phyloP scores from a whole-genome alignment of 2,797 vertebrate species.

The Merluccius polli region DNA sequence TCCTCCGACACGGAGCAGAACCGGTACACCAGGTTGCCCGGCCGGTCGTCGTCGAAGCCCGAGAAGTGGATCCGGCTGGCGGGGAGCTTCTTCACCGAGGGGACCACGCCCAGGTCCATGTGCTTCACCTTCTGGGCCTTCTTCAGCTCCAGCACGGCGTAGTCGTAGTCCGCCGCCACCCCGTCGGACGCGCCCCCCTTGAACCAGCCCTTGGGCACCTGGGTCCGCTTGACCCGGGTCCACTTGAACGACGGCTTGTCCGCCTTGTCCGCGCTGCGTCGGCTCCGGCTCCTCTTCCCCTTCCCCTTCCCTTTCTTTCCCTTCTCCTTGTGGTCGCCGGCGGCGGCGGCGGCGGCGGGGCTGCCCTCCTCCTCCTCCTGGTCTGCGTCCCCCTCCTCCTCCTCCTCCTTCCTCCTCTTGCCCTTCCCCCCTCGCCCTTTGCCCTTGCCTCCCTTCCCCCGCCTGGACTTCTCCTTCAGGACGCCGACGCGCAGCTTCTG shows the following conservation, averaged over 20 bases:
- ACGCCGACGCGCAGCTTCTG: conserved; percentile 88
- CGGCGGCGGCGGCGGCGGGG: too few relatives aligned
- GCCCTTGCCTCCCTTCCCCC: conserved; percentile 61
- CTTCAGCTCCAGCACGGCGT: conserved; percentile 91
- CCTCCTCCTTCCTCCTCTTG: conserved; percentile 61
- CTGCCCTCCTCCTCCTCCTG: conserved; percentile 39
- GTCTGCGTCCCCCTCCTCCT: neutral
- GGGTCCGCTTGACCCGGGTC: conserved; percentile 90
- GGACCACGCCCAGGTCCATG: conserved; percentile 93
- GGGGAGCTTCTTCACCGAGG: conserved; percentile 82
- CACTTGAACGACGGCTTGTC: conserved; percentile 85
- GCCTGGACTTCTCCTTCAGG: conserved; percentile 81
- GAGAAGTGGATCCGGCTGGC: conserved; percentile 95
- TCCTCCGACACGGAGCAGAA: conserved; percentile 94
- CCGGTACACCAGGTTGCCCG: conserved; percentile 88
- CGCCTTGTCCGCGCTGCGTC: conserved; percentile 52
- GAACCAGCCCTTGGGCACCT: conserved; percentile 93
- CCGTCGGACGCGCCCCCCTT: conserved; percentile 70
- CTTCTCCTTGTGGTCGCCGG: conserved; percentile 39
- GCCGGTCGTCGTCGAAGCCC: conserved; percentile 88
- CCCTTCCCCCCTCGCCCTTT: conserved; percentile 66
- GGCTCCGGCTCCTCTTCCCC: conserved; percentile 61
- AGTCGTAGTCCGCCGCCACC: conserved; percentile 88
- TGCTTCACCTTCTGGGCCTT: conserved; percentile 82
- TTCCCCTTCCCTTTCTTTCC: conserved; percentile 53